Evolutionary conservation across 2,797 vertebrate genomes (phyloP).

Genomic region (Hyperoplus immaculatus): DNA sequence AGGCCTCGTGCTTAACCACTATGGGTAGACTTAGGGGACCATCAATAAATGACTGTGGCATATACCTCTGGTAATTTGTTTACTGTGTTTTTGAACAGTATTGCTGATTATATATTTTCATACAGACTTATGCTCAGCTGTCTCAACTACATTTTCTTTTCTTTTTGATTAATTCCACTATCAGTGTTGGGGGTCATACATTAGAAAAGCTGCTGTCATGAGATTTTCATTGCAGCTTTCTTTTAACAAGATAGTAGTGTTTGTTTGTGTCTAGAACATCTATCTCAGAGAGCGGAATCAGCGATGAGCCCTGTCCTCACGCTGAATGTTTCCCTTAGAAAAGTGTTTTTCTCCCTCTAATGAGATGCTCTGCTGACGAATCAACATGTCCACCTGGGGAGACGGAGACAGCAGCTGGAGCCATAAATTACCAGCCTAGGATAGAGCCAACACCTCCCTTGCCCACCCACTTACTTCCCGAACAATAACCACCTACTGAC

Average conservation of each 20-base stretch:
- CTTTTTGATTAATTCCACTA: neutral
- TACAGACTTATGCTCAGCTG: conserved; percentile 1
- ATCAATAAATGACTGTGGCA: neutral
- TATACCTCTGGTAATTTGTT: no score
- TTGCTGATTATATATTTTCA: neutral
- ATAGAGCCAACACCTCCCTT: conserved; percentile 67
- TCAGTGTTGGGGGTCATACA: conserved; percentile 5
- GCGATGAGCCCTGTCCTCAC: conserved; percentile 22
- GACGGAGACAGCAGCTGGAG: conserved; percentile 72
- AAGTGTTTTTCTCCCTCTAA: conserved; percentile 70
- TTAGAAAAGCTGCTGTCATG: conserved; percentile 29
- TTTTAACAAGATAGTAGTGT: conserved; percentile 32
- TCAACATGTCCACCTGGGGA: conserved; percentile 78
- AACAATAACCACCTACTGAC: conserved; percentile 71
- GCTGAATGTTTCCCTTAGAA: conserved; percentile 47
- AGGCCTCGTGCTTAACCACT: neutral
- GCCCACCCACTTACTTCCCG: conserved; percentile 68
- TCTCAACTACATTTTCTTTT: neutral
- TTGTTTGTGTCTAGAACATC: conserved; percentile 52
- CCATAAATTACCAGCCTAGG: conserved; percentile 78
- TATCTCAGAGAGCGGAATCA: conserved; percentile 49
- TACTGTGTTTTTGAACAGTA: neutral
- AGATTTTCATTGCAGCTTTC: conserved; percentile 14
- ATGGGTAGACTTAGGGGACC: neutral
- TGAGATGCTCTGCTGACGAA: conserved; percentile 76